These are phyloP conservation scores for Psammodynastes pulverulentus DNA, from an alignment of 2,113 vertebrate species.

Conservation along the genomic window DNA sequence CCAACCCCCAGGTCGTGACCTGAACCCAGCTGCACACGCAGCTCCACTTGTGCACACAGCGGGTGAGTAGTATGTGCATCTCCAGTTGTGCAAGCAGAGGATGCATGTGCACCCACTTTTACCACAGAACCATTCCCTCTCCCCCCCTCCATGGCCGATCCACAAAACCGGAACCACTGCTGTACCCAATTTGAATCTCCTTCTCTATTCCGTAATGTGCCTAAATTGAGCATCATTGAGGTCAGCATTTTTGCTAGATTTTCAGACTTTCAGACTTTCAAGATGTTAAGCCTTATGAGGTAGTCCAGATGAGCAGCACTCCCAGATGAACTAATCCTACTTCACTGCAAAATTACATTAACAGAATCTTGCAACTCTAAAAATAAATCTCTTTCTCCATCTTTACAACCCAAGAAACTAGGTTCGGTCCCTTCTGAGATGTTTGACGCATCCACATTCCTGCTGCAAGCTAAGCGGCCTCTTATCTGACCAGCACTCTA, in stretches of 20 bases:
- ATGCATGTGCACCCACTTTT: not conserved
- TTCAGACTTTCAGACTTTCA: not conserved
- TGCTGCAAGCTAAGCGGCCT: not conserved
- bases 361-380: not conserved
- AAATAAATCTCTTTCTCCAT: not conserved
- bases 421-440: not conserved
- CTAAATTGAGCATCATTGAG: not conserved
- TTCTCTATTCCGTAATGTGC: not conserved
- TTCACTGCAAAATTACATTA: not conserved
- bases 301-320: not conserved
- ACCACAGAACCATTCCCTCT: not conserved
- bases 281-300: not conserved
- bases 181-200: not conserved
- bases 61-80: no score
- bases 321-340: not conserved
- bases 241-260: not conserved
- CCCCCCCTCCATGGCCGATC: rapidly evolving
- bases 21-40: no score
- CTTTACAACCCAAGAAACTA: not conserved
- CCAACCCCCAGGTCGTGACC: no score
- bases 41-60: no score
- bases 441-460: not conserved
- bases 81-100: no score
- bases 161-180: not conserved
- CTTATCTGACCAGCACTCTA: not conserved